Evolutionary conservation across 2,113 vertebrate genomes (phyloP), one percentile per base, ranked within the genome.

Genomic region (Lepus europaeus): DNA sequence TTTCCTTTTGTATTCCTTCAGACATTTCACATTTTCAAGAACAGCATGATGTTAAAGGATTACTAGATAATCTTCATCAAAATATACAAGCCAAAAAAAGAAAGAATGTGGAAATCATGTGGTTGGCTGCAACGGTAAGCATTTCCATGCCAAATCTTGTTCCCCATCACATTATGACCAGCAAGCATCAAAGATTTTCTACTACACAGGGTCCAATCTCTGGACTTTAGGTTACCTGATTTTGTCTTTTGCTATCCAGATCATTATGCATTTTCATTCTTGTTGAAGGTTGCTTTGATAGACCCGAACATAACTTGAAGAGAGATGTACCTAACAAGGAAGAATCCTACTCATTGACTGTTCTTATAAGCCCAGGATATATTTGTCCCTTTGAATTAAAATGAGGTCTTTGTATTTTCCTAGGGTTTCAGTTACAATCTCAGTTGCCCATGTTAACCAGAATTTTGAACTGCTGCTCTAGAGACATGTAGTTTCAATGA

Each of bases 31-130:
- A 98, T 98, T 99, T 99, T 98, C 99, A 99, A 98, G 99, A 99
- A 81, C 99, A 99, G 98, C 98, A 98, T 66, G 99, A 99, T 96
- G 98, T 99, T 96, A 99, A 99, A 97, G 99, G 99, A 93, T 98
- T 99, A 97, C 98, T 99, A 95, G 99, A 99, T 98, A 99, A 98
- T 90, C 99, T 99, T 89, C 99, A 99, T 91, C 99, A 99, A 98
- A 99, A 99, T 97, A 99, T 99, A 89, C 99, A 99, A 78, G 98
- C 98, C 88, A 99, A 99, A 98, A 99, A 99, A 97, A 99, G 99
- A 93, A 99, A 99, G 98, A 99, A 99, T 95, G 99, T 99, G 94
- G 99, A 99, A 98, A 99, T 99, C 97, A 98, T 99, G 96, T 99
- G 99, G 99, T 98, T 99, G 93, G 99, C 99, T 95, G 99, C 99